Percentiles rank a stretch among this genome's conserved stretches.
Evolutionary conservation across 2,113 vertebrate genomes (phyloP).

Genomic region (Balaenoptera acutorostrata): DNA sequence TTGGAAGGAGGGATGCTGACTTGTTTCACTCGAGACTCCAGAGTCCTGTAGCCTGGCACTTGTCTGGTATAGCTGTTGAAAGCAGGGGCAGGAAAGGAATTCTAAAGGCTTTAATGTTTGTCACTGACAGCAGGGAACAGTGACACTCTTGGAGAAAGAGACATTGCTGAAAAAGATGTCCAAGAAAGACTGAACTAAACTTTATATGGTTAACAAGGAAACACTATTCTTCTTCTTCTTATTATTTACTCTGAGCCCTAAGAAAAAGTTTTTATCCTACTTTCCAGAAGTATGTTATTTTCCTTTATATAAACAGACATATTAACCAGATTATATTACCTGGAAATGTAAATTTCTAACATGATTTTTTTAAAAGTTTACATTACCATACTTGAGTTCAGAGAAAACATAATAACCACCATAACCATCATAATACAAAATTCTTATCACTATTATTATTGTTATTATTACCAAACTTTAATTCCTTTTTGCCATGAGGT

Average conservation of each 20-base stretch:
- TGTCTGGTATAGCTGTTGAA: not conserved
- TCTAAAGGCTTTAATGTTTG: not conserved
- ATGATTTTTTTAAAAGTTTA: not conserved
- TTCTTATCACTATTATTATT: not conserved
- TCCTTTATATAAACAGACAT: not conserved
- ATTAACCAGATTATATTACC: not conserved
- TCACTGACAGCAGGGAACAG: not conserved
- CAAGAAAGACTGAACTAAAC: not conserved
- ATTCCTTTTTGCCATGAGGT: not conserved
- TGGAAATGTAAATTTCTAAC: not conserved
- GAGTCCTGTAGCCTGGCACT: not conserved
- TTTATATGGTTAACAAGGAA: not conserved
- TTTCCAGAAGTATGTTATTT: not conserved
- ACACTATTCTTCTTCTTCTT: not conserved
- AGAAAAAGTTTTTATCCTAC: not conserved
- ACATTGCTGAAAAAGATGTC: not conserved
- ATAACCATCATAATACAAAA: not conserved
- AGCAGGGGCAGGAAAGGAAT: not conserved
- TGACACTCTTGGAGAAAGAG: not conserved
- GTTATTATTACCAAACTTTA: not conserved
- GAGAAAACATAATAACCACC: not conserved
- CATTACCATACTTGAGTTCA: not conserved
- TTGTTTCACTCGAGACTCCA: not conserved
- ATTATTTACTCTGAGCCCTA: not conserved
- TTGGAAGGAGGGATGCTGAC: fast-evolving